Conservation (phyloP, 2,113 vertebrate genomes). For the Carassius gibelio region DNA sequence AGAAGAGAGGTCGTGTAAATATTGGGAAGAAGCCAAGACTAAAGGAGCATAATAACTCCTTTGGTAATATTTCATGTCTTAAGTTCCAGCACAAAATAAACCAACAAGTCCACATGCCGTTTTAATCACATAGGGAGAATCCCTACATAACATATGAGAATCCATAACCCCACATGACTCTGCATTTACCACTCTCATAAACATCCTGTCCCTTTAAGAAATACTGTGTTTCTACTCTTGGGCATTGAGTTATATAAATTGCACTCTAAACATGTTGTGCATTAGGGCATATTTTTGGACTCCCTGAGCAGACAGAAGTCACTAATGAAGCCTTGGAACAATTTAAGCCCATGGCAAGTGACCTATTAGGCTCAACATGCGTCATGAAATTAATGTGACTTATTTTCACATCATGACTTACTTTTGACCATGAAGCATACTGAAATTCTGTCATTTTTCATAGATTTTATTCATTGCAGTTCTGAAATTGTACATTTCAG, state of each 20-base stretch:
- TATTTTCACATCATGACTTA: background rate
- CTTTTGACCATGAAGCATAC: background rate
- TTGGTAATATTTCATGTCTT: conserved; percentile 54
- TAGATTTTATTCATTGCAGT: background rate
- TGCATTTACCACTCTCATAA: conserved; percentile 26
- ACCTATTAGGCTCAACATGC: background rate
- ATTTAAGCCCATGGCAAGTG: background rate
- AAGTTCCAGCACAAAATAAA: conserved; percentile 57
- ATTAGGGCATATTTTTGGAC: background rate
- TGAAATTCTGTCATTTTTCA: too few species aligned
- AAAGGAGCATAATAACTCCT: conserved; percentile 63
- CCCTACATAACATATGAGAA: conserved; percentile 36
- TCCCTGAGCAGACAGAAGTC: background rate
- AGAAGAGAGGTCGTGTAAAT: conserved; percentile 64
- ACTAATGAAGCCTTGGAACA: background rate
- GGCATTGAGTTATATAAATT: background rate
- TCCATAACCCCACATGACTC: conserved; percentile 25
- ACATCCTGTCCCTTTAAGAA: conserved; percentile 9
- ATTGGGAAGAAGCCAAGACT: conserved; percentile 54
- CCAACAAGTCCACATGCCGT: conserved; percentile 57
- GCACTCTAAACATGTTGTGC: background rate
- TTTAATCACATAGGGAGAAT: conserved; percentile 40
- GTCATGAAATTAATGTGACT: background rate
- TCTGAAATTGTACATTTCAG: background rate
- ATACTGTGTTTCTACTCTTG: conserved; percentile 25